Evolutionary conservation across 2,888 invertebrate species (phyloP).

Genomic region (Ferdinandea cuprea): DNA sequence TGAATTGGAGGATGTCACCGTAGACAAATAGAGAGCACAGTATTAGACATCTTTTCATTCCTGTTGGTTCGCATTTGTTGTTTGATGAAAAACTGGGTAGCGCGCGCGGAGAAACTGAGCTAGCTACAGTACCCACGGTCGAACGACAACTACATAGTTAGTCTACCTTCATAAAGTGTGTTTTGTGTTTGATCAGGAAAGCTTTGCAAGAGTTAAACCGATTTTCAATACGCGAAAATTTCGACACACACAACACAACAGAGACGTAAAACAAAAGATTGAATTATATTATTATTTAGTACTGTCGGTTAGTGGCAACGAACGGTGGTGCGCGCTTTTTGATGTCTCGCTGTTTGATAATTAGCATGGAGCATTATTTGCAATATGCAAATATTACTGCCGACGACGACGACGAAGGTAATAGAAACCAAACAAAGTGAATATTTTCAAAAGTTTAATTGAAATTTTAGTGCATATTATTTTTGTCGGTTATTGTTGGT

Average conservation of each 20-base stretch:
- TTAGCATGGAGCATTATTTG: constrained; percentile 71
- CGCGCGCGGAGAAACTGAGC: constrained; percentile 55
- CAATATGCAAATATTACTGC: constrained; percentile 56
- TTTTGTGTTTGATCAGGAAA: constrained; percentile 25
- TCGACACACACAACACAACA: constrained; percentile 16
- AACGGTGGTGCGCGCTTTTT: constrained; percentile 51
- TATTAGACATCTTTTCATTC: constrained; percentile 67
- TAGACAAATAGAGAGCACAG: constrained; percentile 74
- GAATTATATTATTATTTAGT: constrained; percentile 65
- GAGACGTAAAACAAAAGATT: constrained; percentile 45
- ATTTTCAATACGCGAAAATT: constrained; percentile 46
- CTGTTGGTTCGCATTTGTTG: constrained; percentile 66
- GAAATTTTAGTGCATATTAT: constrained; percentile 47
- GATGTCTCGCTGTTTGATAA: constrained; percentile 70
- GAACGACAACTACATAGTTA: neutral
- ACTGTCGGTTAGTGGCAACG: constrained; percentile 52
- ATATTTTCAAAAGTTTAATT: constrained; percentile 54
- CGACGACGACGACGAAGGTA: no score
- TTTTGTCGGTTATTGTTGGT: neutral
- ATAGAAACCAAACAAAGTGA: constrained; percentile 20
- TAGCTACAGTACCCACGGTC: constrained; percentile 12
- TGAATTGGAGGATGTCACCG: constrained; percentile 71
- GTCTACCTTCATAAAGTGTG: constrained; percentile 19
- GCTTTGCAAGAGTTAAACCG: constrained; percentile 51
- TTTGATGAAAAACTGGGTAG: constrained; percentile 54